Base-by-base conservation (phyloP, 2,113 vertebrate genomes). In the Phalacrocorax carbo region DNA sequence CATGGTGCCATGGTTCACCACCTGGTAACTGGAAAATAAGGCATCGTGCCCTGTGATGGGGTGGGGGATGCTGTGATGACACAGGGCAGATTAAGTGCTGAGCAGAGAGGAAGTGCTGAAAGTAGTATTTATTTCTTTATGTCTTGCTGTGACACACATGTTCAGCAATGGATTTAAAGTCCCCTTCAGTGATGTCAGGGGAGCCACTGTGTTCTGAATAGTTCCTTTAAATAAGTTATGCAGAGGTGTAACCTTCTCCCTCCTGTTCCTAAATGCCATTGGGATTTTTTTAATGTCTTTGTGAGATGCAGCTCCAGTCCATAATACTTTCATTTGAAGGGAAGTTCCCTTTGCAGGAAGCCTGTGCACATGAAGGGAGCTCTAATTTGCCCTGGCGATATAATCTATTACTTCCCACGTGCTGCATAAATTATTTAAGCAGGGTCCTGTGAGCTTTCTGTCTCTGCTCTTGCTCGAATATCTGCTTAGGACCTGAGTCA, bases 1-100 rank as follows among this genome's bases (percentile, higher is more conserved):
- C 1, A 0, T 6, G 12, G 27, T 64, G 64, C 65, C 1, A 1
- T 20, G 5, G n/a, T n/a, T 86, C 38, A 5, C n/a, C 5, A 1
- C 76, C 57, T 5, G 2, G 27, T 54, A 48, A 13, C 21, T 30
- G 81, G n/a, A 44, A 30, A 38, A 77, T 4, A 3, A 20, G 22
- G 34, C 1, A 2, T 61, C n/a, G n/a, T 61, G 20, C 76, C 48
- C 55, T 4, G 0, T 3, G 7, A 2, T 22, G 76, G 82, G 49
- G 44, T 2, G 18, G 44, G 17, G 29, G 40, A 12, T 7, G 21
- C 70, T 19, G 17, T 17, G 40, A 25, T 38, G 72, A 27, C 36
- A 2, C 36, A 13, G 65, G 38, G 30, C 12, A 25, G 58, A 21
- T 17, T 17, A 13, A 38, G 23, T 10, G 25, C 80, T 54, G 49